Evolutionary conservation across 2,888 invertebrate species (phyloP).

Genomic region (Antheraea yamamai): DNA sequence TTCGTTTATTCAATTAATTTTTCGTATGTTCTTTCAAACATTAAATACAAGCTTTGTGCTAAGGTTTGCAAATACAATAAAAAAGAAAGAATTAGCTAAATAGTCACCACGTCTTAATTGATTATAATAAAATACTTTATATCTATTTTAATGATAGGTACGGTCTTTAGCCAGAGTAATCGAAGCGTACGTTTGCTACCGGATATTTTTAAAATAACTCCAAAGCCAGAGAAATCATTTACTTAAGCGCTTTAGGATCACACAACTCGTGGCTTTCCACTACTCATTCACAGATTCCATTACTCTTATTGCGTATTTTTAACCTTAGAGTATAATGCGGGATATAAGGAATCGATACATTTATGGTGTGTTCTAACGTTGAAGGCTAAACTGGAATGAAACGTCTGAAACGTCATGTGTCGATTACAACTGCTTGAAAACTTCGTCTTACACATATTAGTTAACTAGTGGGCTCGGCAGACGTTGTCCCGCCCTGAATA

Average conservation of each 20-base stretch:
- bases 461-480: too few species aligned
- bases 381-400: not conserved
- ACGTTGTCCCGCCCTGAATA: too few species aligned
- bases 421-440: not conserved
- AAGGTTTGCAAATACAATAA: too few species aligned
- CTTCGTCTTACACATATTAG: not conserved
- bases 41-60: too few species aligned
- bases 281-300: not conserved
- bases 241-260: not conserved
- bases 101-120: too few species aligned
- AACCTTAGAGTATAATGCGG: not conserved
- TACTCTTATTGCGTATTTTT: constrained; percentile 3
- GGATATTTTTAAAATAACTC: not conserved
- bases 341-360: not conserved
- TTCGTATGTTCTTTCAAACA: too few species aligned
- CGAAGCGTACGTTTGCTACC: not conserved
- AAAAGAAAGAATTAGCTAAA: too few species aligned
- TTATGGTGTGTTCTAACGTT: not conserved
- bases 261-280: not conserved
- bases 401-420: not conserved
- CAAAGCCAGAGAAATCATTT: not conserved
- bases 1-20: too few species aligned
- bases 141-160: too few species aligned
- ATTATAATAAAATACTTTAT: too few species aligned
- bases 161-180: not conserved